These are phyloP conservation scores for Lamellibrachia satsuma DNA, from an alignment of 2,888 invertebrate species.

Conservation along the genomic window DNA sequence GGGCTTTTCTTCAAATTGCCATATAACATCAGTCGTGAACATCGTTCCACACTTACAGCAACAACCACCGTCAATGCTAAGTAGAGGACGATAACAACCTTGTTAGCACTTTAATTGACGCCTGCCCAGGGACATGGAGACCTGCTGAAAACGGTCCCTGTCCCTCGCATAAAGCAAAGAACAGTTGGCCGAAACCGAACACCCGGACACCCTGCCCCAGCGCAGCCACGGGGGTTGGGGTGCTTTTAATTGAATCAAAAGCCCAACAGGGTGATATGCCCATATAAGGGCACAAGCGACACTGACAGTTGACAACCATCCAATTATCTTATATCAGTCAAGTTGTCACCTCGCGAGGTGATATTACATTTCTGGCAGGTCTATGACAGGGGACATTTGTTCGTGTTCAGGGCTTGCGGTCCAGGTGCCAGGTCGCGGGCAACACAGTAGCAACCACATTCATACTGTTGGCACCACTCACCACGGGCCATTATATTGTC, in stretches of 20 bases:
- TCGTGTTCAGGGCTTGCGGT: not conserved
- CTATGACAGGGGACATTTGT: not conserved
- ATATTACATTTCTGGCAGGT: constrained; percentile 5
- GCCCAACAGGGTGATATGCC: not conserved
- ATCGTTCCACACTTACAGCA: not conserved
- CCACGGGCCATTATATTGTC: not conserved
- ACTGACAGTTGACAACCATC: constrained; percentile 17
- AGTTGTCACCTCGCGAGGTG: not conserved
- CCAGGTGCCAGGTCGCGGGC: not conserved
- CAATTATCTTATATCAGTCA: constrained; percentile 17
- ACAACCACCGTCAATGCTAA: not conserved
- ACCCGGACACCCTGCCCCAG: not conserved
- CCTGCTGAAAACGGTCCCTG: not conserved
- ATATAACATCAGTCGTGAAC: not conserved
- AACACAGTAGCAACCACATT: not conserved
- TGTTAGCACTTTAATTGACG: constrained; percentile 2
- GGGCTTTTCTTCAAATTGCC: constrained; percentile 1
- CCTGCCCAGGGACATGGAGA: not conserved
- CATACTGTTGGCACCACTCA: not conserved
- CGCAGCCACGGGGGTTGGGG: not conserved
- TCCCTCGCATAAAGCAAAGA: not conserved
- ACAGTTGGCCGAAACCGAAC: not conserved
- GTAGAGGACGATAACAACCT: not conserved
- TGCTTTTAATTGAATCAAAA: constrained; percentile 17
- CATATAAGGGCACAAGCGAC: not conserved